phyloP scores from a whole-genome alignment of 2,113 vertebrate species.

The Chamaetylas fuelleborni region DNA sequence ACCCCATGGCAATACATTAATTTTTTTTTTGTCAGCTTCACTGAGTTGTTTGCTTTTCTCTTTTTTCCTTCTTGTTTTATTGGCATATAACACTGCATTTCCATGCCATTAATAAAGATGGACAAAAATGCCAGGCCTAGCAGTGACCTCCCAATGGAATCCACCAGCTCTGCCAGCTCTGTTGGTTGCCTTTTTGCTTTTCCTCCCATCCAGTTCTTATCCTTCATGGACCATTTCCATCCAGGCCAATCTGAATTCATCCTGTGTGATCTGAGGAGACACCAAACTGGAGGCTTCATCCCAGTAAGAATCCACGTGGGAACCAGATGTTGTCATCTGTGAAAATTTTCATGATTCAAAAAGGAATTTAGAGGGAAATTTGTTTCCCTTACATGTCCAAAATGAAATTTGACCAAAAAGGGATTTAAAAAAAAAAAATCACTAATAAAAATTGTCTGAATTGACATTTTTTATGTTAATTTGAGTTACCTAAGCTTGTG shows the following conservation, averaged over 20 bases:
- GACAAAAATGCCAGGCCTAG: not conserved
- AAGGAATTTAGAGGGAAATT: not conserved
- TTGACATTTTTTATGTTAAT: not conserved
- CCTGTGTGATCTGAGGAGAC: slow-evolving; percentile 1
- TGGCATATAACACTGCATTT: not conserved
- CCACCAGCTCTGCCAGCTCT: slow-evolving; percentile 24
- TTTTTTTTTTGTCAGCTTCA: not conserved
- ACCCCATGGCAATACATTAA: not conserved
- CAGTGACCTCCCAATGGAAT: slow-evolving; percentile 17
- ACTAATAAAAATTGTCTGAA: not conserved
- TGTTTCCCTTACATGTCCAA: not conserved
- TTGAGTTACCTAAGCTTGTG: not conserved
- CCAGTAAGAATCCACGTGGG: not conserved
- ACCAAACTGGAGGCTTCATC: not conserved
- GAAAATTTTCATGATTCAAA: not conserved
- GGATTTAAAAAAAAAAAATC: not conserved
- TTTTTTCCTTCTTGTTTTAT: not conserved
- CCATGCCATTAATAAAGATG: not conserved
- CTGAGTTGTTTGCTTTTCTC: not conserved
- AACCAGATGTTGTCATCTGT: slow-evolving; percentile 8
- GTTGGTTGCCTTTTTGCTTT: not conserved
- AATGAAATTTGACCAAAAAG: not conserved
- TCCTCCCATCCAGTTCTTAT: not conserved
- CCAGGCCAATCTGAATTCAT: not conserved
- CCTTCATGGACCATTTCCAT: not conserved